Evolutionary conservation across 2,797 vertebrate species (phyloP).

Genomic region (Tolypeutes matacus): DNA sequence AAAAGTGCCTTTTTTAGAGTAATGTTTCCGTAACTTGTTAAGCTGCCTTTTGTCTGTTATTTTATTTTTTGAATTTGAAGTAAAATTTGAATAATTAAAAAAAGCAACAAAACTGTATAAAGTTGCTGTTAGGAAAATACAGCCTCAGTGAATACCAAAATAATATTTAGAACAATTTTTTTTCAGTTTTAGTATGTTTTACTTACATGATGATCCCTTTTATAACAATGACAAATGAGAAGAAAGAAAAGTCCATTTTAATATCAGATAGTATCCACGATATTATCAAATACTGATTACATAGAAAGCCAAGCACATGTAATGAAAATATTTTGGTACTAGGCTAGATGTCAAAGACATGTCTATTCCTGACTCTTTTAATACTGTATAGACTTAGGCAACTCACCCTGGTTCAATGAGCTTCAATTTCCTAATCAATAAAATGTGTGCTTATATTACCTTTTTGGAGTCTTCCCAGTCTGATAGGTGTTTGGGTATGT

Average conservation of each 20-base stretch:
- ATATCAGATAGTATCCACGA: not conserved
- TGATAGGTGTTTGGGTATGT: not conserved
- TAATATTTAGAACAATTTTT: conserved; percentile 6
- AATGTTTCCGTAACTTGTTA: not conserved
- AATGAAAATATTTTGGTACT: conserved; percentile 16
- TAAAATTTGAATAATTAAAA: not conserved
- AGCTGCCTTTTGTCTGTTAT: no score
- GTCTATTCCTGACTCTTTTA: not conserved
- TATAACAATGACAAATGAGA: conserved; percentile 10
- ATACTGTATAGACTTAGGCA: not conserved
- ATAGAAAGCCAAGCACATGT: not conserved
- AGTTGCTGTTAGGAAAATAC: conserved; percentile 49
- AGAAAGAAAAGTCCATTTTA: conserved; percentile 33
- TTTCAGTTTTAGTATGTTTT: conserved; percentile 31
- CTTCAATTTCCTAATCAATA: conserved; percentile 20
- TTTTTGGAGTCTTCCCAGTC: conserved; percentile 35
- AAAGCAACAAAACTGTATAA: not conserved
- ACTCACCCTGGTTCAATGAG: conserved; percentile 4
- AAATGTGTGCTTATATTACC: conserved; percentile 8
- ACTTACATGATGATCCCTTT: not conserved
- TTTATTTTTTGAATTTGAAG: no score
- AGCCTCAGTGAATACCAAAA: not conserved
- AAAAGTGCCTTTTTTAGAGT: not conserved
- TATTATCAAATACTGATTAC: not conserved
- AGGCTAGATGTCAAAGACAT: not conserved